Percentiles rank a stretch among this genome's conserved stretches.
These are phyloP conservation scores for Cottoperca gobio DNA, from an alignment of 2,797 vertebrate species.

Conservation along the genomic window DNA sequence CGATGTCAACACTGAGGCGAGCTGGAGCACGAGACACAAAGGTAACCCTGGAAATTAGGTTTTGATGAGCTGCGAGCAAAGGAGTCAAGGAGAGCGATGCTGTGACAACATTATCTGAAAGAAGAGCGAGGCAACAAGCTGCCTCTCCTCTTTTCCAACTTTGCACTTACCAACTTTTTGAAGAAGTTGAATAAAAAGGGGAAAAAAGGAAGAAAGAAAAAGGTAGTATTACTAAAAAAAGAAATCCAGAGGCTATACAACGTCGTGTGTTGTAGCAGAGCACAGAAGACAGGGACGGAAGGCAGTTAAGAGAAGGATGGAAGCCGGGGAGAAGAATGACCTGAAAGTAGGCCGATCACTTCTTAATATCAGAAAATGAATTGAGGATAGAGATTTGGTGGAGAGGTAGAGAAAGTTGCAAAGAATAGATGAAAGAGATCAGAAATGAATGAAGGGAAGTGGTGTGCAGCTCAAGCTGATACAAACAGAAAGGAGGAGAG, in stretches of 20 bases:
- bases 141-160: conserved; percentile 57
- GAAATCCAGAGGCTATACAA: conserved; percentile 19
- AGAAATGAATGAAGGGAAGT: conserved; percentile 19
- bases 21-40: conserved; percentile 62
- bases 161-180: conserved; percentile 77
- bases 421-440: conserved; percentile 40
- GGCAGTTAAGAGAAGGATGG: neutral
- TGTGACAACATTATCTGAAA: conserved; percentile 57
- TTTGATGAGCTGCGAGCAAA: conserved; percentile 62
- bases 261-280: conserved; percentile 27
- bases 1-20: conserved; percentile 59
- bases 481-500: neutral
- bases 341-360: conserved; percentile 30
- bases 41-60: conserved; percentile 66
- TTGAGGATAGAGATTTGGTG: conserved; percentile 28
- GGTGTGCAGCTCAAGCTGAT: conserved; percentile 6
- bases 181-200: conserved; percentile 58
- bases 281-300: conserved; percentile 26
- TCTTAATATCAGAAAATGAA: conserved; percentile 31
- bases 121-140: conserved; percentile 48
- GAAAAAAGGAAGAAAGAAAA: conserved; percentile 27
- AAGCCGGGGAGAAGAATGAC: conserved; percentile 18
- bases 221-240: conserved; percentile 49
- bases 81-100: conserved; percentile 57
- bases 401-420: conserved; percentile 24